Evolutionary conservation across 2,797 vertebrate species (phyloP), one percentile per base, ranked within the genome.

Genomic region (Bucorvus abyssinicus): DNA sequence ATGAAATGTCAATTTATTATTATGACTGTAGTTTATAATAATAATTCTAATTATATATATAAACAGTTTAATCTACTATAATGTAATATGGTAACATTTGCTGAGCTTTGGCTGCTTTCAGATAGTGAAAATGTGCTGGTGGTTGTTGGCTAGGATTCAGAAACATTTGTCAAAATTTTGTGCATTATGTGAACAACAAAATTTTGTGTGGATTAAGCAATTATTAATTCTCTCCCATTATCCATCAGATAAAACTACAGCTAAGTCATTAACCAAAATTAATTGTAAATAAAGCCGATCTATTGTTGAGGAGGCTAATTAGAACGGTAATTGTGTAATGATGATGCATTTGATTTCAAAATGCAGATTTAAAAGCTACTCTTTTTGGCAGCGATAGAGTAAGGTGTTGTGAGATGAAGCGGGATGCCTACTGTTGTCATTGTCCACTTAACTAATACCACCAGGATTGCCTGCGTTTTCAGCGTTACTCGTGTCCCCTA

Each of bases 251-350:
- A 90, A 96, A 97, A 97, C 85, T 93, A 92, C 96, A 97, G 96
- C 96, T 97, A 96, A 94, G 89, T 97, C 95, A 98, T 98, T 97
- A 97, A 97, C 95, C 85, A 93, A 97, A 97, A 95, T 55, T 44
- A 96, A 97, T 97, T 22, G 55, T 96, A 97, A 97, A 97, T 96
- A 97, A 97, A 97, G 86, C 89, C 45, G 36, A 87, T 94, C 87
- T 96, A 89, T 97, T 96, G 92, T 96, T 87, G 89, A 94, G 65
- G 70, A 76, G 55, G 63, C 92, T 95, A 96, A 97, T 96, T 96
- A 92, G 92, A 95, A 59, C 4, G 5, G 59, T 96, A 97, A 96
- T 97, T 97, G 81, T 45, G 55, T 74, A 65, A 70, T 86, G 87
- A 89, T 80, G 87, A 84, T 68, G 57, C 83, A 44, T 94, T 97